Percentiles rank a stretch among this genome's conserved stretches.
Evolutionary conservation across 2,888 invertebrate species (phyloP).

Genomic region (Caradrina kadenii): DNA sequence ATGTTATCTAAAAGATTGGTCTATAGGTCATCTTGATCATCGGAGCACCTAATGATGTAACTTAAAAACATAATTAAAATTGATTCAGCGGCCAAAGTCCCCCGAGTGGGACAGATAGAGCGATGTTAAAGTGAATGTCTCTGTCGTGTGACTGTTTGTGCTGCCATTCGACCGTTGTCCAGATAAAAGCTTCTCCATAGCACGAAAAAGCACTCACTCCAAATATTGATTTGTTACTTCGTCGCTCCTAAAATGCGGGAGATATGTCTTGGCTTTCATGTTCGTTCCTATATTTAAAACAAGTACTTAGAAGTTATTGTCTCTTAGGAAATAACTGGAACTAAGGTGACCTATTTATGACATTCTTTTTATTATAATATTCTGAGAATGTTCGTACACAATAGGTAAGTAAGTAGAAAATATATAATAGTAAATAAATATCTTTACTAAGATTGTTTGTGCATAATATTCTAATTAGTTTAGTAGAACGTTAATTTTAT

Average conservation of each 20-base stretch:
- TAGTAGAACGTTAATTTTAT: constrained; percentile 63
- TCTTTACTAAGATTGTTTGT: constrained; percentile 24
- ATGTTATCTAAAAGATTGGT: constrained; percentile 44
- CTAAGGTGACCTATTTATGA: constrained; percentile 52
- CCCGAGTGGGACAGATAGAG: constrained; percentile 63
- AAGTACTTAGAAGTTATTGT: constrained; percentile 68
- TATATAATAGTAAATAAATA: too few species aligned
- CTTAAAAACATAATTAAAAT: constrained; percentile 45
- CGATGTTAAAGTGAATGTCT: constrained; percentile 87
- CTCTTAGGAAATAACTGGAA: constrained; percentile 55
- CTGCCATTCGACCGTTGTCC: constrained; percentile 88
- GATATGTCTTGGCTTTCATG: constrained; percentile 82
- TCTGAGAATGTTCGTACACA: background rate
- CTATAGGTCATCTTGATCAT: constrained; percentile 36
- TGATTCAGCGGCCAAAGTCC: constrained; percentile 31
- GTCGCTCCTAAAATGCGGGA: constrained; percentile 86
- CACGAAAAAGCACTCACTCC: constrained; percentile 91
- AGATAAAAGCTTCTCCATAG: constrained; percentile 90
- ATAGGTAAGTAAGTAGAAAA: background rate
- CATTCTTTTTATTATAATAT: constrained; percentile 4
- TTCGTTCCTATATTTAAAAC: constrained; percentile 75
- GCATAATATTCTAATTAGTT: constrained; percentile 56
- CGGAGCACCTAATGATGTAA: constrained; percentile 43
- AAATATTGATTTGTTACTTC: constrained; percentile 91
- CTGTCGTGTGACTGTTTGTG: constrained; percentile 87